phyloP scores from a whole-genome alignment of 2,797 vertebrate species.

The Coreius guichenoti region DNA sequence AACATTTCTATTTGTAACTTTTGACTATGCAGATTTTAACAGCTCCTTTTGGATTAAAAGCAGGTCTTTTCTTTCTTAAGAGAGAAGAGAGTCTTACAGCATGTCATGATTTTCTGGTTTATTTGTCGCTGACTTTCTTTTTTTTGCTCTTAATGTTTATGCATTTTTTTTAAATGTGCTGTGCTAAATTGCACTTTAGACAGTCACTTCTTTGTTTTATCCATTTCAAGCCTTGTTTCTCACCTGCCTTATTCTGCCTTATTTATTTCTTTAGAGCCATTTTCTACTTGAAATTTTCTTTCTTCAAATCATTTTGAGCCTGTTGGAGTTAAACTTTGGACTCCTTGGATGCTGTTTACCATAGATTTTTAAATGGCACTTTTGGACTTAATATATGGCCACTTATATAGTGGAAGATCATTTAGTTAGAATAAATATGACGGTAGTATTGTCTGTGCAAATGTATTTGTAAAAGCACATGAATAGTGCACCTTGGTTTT shows the following conservation, averaged over 20 bases:
- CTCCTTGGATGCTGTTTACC: neutral
- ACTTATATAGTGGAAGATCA: neutral
- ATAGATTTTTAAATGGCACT: constrained; percentile 16
- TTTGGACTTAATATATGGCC: constrained; percentile 4
- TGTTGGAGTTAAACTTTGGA: neutral
- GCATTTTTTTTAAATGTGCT: neutral
- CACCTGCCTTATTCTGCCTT: constrained; percentile 34
- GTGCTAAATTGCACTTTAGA: constrained; percentile 43
- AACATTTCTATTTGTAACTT: neutral
- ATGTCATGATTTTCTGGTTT: neutral
- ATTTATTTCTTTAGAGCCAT: constrained; percentile 10
- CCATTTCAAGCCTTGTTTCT: constrained; percentile 16
- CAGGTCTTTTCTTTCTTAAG: constrained; percentile 30
- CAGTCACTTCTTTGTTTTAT: neutral
- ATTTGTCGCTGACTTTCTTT: neutral
- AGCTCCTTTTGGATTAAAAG: constrained; percentile 30
- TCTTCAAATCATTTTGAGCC: neutral
- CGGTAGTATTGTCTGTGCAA: neutral
- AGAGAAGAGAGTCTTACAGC: neutral
- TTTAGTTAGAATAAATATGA: constrained; percentile 23
- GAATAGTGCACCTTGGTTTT: neutral
- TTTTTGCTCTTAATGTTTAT: neutral
- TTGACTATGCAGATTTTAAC: constrained; percentile 22
- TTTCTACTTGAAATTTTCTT: neutral
- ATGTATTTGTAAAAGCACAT: constrained; percentile 5